Base-by-base conservation (phyloP, 92 coral and sea anemone species). In the Umimayanthus chanpuru region DNA sequence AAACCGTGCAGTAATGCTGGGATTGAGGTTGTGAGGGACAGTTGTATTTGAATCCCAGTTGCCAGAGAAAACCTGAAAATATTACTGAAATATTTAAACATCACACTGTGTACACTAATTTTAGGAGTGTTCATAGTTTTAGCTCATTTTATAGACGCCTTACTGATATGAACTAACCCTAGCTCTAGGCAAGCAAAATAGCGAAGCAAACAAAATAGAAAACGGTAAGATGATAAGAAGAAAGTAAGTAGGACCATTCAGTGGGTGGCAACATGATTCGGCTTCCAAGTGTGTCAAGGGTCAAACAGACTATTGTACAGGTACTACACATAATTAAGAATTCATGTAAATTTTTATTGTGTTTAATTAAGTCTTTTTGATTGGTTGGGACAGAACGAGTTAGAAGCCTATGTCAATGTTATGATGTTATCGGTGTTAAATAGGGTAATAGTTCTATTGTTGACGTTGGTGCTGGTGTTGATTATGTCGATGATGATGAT, bases 51-150 rank as follows among this genome's bases (percentile, higher is more conserved):
- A 72, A 30, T 72, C 76, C 76, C 76, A 72, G 43, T 72, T 72
- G 76, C 76, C 76, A 72, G 76, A 72, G 76, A 72, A 72, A 30
- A 72, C 6, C 76, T 72, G 41, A 70, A 25, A 29, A 70, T 70
- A 26, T 70, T 70, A 70, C 38, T 38, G 21, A 25, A 25, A 70
- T n/a, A 29, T 25, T 70, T 26, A n/a, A 68, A 68, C 15, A 68
- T 68, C 30, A 25, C 30, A 4, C 12, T 65, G 28, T 65, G 71
- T 7, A 9, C 9, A 65, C 20, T 65, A 12, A 0, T 4, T 23
- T 67, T 67, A 32, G 36, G 36, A 0, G 9, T 7, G 21, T 12
- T 67, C 21, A 10, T 55, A 2, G 64, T 32, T 2, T 10, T 10
- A 55, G 3, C 64, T 8, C 16, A 55, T 4, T 55, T 55, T 44